Evolutionary conservation across 2,888 invertebrate genomes (phyloP), one percentile per base, ranked within the genome.

Genomic region (Gonocerus acuteangulatus): DNA sequence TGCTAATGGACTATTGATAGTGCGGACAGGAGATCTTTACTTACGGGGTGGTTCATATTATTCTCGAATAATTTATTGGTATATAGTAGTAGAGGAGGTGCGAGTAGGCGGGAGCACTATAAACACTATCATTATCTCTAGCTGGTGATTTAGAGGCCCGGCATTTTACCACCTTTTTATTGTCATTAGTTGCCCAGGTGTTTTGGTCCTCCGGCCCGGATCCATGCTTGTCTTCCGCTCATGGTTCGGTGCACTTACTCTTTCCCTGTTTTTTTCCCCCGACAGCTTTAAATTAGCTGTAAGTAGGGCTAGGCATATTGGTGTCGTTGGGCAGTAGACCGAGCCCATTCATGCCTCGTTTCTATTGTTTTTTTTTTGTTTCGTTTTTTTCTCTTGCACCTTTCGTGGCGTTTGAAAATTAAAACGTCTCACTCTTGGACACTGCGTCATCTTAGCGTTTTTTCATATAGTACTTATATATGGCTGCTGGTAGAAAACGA

Each of bases 131-230:
- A 47, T 47, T 47, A 47, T 19, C 21, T 22, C 7, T 9, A 19
- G 3, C 18, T 3, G 47, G 47, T 47, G 47, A 47, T 47, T 47
- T 47, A 47, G 47, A 47, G 47, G 21, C 47, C 3, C 22, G 16
- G 13, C 22, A 19, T 47, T 47, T 47, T 47, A 47, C 47, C 47
- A 19, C 47, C 47, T 47, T 47, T 47, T 47, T 47, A 47, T 47
- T 47, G 47, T 47, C 47, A 47, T 22, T 47, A 47, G n/a, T 9
- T 6, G 4, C 39, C 7, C 39, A 39, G 39, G 39, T 39, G 39
- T 4, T 11, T 39, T 6, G 27, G 39, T 15, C 39, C 39, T n/a
- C n/a, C n/a, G 39, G 4, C n/a, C n/a, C 39, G 39, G 39, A 39
- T 9, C 9, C 39, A 4, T 3, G 15, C 39, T 4, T n/a, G n/a